Evolutionary conservation across 2,113 vertebrate species (phyloP).

Genomic region (Cephalopholis sonnerati): DNA sequence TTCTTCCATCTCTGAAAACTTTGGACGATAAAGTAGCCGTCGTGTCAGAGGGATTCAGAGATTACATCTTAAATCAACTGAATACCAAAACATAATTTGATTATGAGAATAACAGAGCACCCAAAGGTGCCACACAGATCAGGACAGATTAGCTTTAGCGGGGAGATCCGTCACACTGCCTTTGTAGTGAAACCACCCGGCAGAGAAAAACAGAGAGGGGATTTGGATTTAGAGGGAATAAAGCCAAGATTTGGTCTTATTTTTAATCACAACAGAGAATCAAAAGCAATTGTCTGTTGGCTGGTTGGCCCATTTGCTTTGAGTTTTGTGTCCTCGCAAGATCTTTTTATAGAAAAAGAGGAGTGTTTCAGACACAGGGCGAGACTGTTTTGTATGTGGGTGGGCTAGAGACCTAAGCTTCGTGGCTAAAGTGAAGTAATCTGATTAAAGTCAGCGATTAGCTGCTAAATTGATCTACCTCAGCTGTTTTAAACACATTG

Average conservation of each 20-base stretch:
- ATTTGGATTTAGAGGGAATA: constrained; percentile 54
- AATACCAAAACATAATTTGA: constrained; percentile 39
- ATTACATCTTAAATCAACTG: constrained; percentile 46
- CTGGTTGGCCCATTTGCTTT: constrained; percentile 32
- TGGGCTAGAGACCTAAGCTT: constrained; percentile 49
- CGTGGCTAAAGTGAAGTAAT: constrained; percentile 53
- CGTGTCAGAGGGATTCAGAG: constrained; percentile 22
- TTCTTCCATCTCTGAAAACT: not conserved
- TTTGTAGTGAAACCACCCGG: constrained; percentile 57
- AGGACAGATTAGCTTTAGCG: constrained; percentile 54
- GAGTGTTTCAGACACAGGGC: not conserved
- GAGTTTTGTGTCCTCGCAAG: constrained; percentile 44
- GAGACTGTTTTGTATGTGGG: constrained; percentile 36
- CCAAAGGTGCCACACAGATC: constrained; percentile 56
- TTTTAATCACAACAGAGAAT: constrained; percentile 54
- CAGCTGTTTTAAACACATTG: constrained; percentile 39
- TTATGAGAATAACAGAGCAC: constrained; percentile 41
- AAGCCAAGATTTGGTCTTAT: constrained; percentile 50
- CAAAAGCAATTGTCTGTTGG: constrained; percentile 37
- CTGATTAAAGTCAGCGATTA: constrained; percentile 63
- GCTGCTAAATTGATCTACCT: constrained; percentile 52
- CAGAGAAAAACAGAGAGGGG: constrained; percentile 48
- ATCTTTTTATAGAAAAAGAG: constrained; percentile 21
- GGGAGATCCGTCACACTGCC: constrained; percentile 48
- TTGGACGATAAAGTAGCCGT: not conserved